Evolutionary conservation across 2,113 vertebrate species (phyloP).

Genomic region (Nibea albiflora): DNA sequence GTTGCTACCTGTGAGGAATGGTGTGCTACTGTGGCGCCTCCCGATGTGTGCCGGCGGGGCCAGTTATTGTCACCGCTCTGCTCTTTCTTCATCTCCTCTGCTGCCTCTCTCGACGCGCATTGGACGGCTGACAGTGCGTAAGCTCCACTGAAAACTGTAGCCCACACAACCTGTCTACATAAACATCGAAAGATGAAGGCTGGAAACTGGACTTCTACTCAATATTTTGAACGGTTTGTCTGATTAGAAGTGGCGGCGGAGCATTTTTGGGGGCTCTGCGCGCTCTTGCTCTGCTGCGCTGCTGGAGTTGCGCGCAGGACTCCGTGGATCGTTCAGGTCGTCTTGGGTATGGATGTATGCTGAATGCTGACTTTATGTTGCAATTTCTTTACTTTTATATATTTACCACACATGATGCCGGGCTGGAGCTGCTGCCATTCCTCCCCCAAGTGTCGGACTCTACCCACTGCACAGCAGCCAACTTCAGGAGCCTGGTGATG

Average conservation of each 20-base stretch:
- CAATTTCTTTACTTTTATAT: conserved; percentile 32
- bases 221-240: conserved; percentile 35
- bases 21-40: conserved; percentile 23
- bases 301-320: conserved; percentile 67
- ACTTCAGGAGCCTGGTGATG: conserved; percentile 59
- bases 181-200: conserved; percentile 33
- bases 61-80: conserved; percentile 37
- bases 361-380: conserved; percentile 15
- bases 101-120: conserved; percentile 59
- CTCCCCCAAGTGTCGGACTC: conserved; percentile 38
- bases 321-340: conserved; percentile 10
- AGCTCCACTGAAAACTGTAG: conserved; percentile 52
- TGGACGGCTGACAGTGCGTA: conserved; percentile 60
- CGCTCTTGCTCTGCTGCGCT: conserved; percentile 37
- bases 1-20: not conserved
- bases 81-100: conserved; percentile 14
- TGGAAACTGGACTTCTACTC: conserved; percentile 43
- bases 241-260: conserved; percentile 26
- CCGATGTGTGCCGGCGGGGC: conserved; percentile 14
- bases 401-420: conserved; percentile 1
- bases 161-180: conserved; percentile 22
- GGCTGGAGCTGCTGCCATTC: not conserved
- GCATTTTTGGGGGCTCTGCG: conserved; percentile 20
- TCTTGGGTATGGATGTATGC: conserved; percentile 42
- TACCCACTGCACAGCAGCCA: conserved; percentile 44